A percentile compares a stretch with the other conserved stretches of the same genome.
Evolutionary conservation across 2,888 invertebrate species (phyloP).

Genomic region (Cyclophora punctaria): DNA sequence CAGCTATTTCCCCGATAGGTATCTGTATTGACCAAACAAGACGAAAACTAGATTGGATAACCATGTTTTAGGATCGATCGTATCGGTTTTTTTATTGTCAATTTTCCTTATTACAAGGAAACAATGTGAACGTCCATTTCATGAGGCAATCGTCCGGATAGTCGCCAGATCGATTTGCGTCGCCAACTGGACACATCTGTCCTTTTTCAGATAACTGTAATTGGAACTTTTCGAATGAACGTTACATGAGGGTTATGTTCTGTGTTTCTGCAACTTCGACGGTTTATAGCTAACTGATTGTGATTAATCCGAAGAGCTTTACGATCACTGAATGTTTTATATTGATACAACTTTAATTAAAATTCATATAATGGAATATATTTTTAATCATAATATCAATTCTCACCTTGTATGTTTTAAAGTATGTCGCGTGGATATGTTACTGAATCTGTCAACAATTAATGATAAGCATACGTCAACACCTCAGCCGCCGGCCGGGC

Average conservation of each 20-base stretch:
- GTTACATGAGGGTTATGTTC: conserved; percentile 11
- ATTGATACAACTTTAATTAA: too few relatives aligned
- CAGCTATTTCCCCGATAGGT: too few relatives aligned
- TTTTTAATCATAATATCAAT: too few relatives aligned
- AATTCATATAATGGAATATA: too few relatives aligned
- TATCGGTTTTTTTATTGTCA: background rate
- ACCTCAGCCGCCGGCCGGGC: conserved; percentile 6
- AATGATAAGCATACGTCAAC: conserved; percentile 18
- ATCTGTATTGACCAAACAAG: too few relatives aligned
- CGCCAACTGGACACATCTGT: conserved; percentile 13
- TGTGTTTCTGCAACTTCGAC: background rate
- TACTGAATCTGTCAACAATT: too few relatives aligned
- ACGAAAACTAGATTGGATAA: background rate
- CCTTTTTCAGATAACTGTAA: conserved; percentile 17
- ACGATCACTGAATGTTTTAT: too few relatives aligned
- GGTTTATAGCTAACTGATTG: background rate
- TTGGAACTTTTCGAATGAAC: conserved; percentile 18
- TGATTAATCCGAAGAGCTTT: conserved; percentile 8
- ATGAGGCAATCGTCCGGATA: background rate
- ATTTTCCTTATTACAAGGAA: background rate
- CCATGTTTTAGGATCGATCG: background rate
- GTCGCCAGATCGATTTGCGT: conserved; percentile 3
- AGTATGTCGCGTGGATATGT: too few relatives aligned
- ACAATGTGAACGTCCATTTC: background rate
- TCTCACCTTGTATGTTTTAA: too few relatives aligned